Conservation (phyloP, 2,888 invertebrate species). For the Pristionchus entomophagus region DNA sequence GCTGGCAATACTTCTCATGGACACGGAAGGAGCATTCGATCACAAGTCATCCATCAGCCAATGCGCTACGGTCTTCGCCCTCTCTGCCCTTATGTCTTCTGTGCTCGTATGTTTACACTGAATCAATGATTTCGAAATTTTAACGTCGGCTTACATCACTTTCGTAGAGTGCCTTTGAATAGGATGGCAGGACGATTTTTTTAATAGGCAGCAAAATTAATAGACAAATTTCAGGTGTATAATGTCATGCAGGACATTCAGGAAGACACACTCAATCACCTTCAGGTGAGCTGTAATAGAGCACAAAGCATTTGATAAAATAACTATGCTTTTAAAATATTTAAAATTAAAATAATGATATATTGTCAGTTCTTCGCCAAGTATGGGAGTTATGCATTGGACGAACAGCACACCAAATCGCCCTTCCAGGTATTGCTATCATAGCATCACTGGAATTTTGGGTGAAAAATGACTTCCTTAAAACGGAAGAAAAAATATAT, state of each 20-base stretch:
- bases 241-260: conserved; percentile 2
- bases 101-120: neutral
- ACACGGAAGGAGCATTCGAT: conserved; percentile 19
- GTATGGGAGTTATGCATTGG: conserved; percentile 1
- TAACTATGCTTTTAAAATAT: neutral
- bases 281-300: neutral
- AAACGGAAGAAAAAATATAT: neutral
- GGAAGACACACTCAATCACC: neutral
- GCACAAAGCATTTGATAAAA: neutral
- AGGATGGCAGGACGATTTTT: neutral
- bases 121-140: neutral
- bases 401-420: neutral
- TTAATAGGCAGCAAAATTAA: neutral
- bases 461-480: too few species aligned
- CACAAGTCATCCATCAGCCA: neutral
- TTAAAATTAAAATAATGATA: too few species aligned
- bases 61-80: neutral
- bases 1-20: neutral
- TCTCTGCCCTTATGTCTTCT: neutral
- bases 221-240: neutral
- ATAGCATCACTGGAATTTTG: neutral
- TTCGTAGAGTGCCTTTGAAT: too few species aligned
- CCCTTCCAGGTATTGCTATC: neutral
- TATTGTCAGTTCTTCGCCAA: conserved; percentile 6
- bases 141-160: too few species aligned